Conservation (phyloP, 2,888 invertebrate genomes). For the Miltochrista miniata region DNA sequence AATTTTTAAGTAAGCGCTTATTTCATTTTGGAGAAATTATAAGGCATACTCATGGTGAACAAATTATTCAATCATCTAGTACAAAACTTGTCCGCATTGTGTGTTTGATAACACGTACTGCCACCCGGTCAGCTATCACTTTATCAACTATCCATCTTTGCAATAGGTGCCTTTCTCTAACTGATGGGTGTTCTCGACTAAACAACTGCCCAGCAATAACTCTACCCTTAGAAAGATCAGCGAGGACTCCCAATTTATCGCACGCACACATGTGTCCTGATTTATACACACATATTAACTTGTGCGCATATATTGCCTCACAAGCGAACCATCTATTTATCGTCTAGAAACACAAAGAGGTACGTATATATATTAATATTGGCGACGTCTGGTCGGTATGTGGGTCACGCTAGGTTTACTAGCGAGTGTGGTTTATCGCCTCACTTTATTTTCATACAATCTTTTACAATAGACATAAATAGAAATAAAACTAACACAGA, state of each 20-base stretch:
- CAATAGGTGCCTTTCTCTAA: background rate
- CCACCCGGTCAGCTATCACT: too few relatives aligned
- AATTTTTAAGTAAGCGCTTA: too few relatives aligned
- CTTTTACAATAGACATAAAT: constrained; percentile 1
- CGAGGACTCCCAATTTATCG: constrained; percentile 34
- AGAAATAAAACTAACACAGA: background rate
- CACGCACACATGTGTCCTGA: constrained; percentile 5
- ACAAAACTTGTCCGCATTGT: too few relatives aligned
- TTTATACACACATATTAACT: background rate
- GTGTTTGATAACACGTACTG: too few relatives aligned
- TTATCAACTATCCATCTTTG: too few relatives aligned
- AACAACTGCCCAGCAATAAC: constrained; percentile 29
- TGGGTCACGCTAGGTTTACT: constrained; percentile 2
- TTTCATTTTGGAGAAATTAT: too few relatives aligned
- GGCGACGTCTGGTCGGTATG: background rate
- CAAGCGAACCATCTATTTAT: background rate
- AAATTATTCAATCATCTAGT: too few relatives aligned
- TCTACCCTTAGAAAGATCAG: constrained; percentile 25
- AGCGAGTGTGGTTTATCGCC: constrained; percentile 1
- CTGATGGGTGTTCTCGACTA: constrained; percentile 14
- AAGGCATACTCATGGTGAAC: too few relatives aligned
- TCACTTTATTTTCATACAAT: constrained; percentile 2
- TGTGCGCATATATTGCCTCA: background rate
- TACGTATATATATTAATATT: background rate
- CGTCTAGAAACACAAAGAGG: background rate